Percentiles rank a stretch among this genome's conserved stretches.
These are phyloP conservation scores for Neoitamus cyanurus DNA, from an alignment of 2,888 invertebrate genomes.

Conservation along the genomic window DNA sequence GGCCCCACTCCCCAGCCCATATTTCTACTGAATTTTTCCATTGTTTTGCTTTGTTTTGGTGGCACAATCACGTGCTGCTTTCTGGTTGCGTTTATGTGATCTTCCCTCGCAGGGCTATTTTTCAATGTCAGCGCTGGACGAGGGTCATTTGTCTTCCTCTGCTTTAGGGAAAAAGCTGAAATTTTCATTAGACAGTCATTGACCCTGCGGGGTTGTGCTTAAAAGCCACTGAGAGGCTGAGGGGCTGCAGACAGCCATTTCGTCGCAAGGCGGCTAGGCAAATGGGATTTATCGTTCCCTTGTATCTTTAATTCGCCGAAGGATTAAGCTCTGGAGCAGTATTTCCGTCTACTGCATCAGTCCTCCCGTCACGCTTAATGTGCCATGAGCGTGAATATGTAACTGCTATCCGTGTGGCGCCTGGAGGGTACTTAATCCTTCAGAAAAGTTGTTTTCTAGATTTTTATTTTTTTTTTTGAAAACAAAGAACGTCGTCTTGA, in stretches of 20 bases:
- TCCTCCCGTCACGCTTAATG: neutral
- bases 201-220: neutral
- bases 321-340: too few relatives aligned
- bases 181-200: slow-evolving; percentile 21
- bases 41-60: neutral
- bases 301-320: neutral
- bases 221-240: neutral
- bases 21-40: neutral
- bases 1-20: neutral
- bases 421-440: neutral
- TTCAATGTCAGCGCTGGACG: neutral
- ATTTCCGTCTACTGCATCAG: neutral
- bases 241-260: neutral
- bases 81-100: neutral
- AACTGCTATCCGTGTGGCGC: neutral
- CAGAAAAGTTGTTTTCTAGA: neutral
- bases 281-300: neutral
- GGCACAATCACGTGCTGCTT: neutral
- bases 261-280: neutral
- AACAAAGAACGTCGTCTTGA: neutral
- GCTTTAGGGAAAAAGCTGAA: neutral
- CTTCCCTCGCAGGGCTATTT: neutral
- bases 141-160: neutral
- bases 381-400: neutral
- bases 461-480: neutral